phyloP scores from a whole-genome alignment of 2,888 invertebrate species.

The Hermaeophaga mercurialis region DNA sequence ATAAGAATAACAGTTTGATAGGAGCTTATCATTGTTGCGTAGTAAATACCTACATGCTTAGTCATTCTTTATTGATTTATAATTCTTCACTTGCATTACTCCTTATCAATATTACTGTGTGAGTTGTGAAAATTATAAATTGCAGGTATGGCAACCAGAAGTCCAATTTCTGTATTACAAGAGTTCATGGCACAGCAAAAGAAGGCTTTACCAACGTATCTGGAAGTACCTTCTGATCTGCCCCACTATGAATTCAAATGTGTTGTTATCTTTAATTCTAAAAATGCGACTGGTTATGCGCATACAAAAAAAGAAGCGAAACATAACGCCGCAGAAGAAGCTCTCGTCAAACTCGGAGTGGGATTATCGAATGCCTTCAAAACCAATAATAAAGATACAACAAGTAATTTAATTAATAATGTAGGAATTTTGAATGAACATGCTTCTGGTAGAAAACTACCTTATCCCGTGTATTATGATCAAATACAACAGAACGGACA shows the following conservation, averaged over 20 bases:
- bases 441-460: slow-evolving; percentile 21
- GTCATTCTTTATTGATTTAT: too few species aligned
- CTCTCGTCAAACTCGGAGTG: slow-evolving; percentile 21
- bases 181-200: slow-evolving; percentile 29
- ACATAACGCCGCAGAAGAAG: slow-evolving; percentile 34
- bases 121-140: too few species aligned
- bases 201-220: slow-evolving; percentile 26
- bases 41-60: too few species aligned
- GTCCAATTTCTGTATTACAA: slow-evolving; percentile 38
- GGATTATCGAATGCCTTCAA: background rate
- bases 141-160: too few species aligned
- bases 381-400: background rate
- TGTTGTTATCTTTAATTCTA: slow-evolving; percentile 20
- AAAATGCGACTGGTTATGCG: slow-evolving; percentile 29
- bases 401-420: slow-evolving; percentile 22
- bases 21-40: too few species aligned
- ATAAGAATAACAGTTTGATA: too few species aligned
- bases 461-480: slow-evolving; percentile 32
- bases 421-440: slow-evolving; percentile 37
- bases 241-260: slow-evolving; percentile 27
- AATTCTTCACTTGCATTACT: too few species aligned
- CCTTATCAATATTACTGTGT: too few species aligned
- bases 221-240: slow-evolving; percentile 14
- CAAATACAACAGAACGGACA: slow-evolving; percentile 9
- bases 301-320: slow-evolving; percentile 38